Conservation (phyloP, 2,113 vertebrate species). For the Genyomyrus donnyi region DNA sequence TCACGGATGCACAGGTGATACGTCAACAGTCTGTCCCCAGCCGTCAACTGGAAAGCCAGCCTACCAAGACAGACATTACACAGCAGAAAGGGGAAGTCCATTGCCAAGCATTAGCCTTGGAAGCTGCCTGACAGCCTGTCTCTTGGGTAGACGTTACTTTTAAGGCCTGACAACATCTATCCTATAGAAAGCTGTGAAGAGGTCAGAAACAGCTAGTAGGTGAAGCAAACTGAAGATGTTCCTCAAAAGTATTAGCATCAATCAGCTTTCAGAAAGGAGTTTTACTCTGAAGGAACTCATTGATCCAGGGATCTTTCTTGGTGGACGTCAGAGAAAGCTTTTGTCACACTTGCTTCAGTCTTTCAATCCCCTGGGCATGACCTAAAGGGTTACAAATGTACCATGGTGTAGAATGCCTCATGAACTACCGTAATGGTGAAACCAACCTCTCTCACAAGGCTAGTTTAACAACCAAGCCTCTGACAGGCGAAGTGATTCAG, state of each 20-base stretch:
- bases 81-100: not conserved
- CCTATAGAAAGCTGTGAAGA: slow-evolving; percentile 66
- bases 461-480: not conserved
- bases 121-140: slow-evolving; percentile 52
- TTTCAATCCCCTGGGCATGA: not conserved
- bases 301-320: not conserved
- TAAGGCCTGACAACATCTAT: slow-evolving; percentile 60
- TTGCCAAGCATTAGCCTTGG: slow-evolving; percentile 34
- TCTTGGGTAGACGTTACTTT: slow-evolving; percentile 62
- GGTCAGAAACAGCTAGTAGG: slow-evolving; percentile 36
- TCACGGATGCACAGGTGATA: not conserved
- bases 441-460: not conserved
- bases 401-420: not conserved
- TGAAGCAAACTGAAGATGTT: slow-evolving; percentile 34
- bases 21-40: not conserved
- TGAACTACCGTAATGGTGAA: not conserved
- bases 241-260: slow-evolving; percentile 42
- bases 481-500: not conserved
- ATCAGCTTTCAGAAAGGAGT: slow-evolving; percentile 29
- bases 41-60: not conserved
- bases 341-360: not conserved
- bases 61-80: not conserved
- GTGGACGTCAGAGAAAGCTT: not conserved
- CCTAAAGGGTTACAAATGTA: not conserved
- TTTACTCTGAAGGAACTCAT: not conserved